phyloP scores from a whole-genome alignment of 2,113 vertebrate genomes.

The Myrmecobius fasciatus region DNA sequence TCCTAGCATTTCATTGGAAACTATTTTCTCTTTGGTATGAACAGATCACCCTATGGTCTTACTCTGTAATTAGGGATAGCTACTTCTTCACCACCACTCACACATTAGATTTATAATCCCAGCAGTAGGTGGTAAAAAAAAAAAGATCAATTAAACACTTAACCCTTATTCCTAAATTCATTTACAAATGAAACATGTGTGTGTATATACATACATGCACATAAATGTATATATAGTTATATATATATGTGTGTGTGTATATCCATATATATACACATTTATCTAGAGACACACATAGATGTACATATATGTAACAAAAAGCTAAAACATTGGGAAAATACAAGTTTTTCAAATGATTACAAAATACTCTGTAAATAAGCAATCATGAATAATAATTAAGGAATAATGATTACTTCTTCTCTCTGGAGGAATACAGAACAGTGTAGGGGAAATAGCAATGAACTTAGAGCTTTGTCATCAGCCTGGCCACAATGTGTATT shows the following conservation, averaged over 20 bases:
- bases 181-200: not conserved
- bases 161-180: not conserved
- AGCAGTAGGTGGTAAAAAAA: not conserved
- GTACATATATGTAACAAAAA: not conserved
- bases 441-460: not conserved
- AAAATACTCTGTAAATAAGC: slow-evolving; percentile 29
- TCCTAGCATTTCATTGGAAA: not conserved
- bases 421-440: not conserved
- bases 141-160: not conserved
- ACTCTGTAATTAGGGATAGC: not conserved
- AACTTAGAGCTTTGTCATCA: not conserved
- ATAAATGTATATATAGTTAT: too few species aligned
- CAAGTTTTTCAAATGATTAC: not conserved
- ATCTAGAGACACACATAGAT: too few species aligned
- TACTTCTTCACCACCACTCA: not conserved
- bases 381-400: slow-evolving; percentile 14
- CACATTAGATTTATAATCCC: not conserved
- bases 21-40: not conserved
- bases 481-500: not conserved
- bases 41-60: not conserved
- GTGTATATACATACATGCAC: not conserved
- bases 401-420: not conserved
- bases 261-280: not conserved
- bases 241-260: not conserved
- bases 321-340: not conserved